Base-by-base conservation (phyloP, 2,888 invertebrate genomes). In the Dysmachus trigonus region DNA sequence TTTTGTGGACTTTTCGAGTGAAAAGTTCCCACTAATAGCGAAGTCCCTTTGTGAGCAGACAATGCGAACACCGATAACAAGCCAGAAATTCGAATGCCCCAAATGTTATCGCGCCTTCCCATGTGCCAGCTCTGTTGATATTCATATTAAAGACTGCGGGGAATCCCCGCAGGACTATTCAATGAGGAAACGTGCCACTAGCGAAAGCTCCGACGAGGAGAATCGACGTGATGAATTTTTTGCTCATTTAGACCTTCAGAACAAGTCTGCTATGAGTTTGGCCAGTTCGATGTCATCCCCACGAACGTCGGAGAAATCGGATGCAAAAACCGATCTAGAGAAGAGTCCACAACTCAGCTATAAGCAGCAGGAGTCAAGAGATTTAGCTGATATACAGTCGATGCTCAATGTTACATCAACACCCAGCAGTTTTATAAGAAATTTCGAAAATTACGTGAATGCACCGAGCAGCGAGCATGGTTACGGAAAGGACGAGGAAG, bases 381-480 rank as follows among this genome's bases (percentile, higher is more conserved):
- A 97, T 89, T 93, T 97, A 87, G 97, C 97, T 73, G 97, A 97
- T 90, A 97, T 97, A 88, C 96, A 96, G 90, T 96, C 96, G 35
- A 97, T 97, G 88, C 93, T 97, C 85, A 95, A 95, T 30, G 95
- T 97, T 88, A 96, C 97, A 38, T 95, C 96, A 15, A 91, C 91
- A 8, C 91, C 92, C 2, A 91, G 91, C 38, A 94, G 94, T 89
- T 93, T 95, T 87, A 91, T 95, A 88, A 94, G 95, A 90, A 94
- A 95, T 90, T 93, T 95, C 85, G 92, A 92, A 86, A 91, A 91
- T 51, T 94, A 92, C 88, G 92, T 91, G 1, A 92, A 92, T 76
- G 91, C 92, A 8, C 92, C 92, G 47, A 86, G 77, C 76, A 91
- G 91, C n/a, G 93, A 92, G 22, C 91, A 90, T 86, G 90, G 91